These are phyloP conservation scores for Tamias sibiricus DNA, from an alignment of 2,113 vertebrate genomes.

Conservation along the genomic window DNA sequence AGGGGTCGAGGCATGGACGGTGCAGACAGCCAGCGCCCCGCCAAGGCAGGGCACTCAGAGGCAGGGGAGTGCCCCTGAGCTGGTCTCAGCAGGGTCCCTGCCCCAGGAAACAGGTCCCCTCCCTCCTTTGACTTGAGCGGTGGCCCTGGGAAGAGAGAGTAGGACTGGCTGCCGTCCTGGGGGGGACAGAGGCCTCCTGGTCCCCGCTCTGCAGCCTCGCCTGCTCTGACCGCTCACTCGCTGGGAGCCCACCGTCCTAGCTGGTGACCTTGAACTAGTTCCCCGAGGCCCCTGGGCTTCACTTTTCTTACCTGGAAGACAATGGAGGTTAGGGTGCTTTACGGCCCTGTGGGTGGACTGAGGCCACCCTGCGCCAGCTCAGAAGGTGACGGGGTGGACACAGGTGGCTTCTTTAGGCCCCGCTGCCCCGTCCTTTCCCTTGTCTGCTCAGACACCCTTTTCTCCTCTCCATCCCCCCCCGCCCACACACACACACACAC, in stretches of 20 bases:
- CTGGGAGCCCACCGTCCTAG: no score
- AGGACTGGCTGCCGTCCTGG: background rate
- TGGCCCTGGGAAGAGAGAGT: background rate
- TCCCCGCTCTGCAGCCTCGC: no score
- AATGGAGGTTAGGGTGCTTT: background rate
- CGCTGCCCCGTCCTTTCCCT: no score
- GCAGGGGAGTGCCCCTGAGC: background rate
- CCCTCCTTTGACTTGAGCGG: background rate
- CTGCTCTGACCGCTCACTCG: no score
- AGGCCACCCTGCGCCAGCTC: accelerated
- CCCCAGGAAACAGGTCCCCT: background rate
- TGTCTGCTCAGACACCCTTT: accelerated
- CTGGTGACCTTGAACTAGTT: background rate
- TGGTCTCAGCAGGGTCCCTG: no score
- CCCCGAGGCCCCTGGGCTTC: background rate
- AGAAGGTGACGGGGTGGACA: background rate
- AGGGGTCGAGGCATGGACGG: no score
- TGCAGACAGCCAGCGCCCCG: no score
- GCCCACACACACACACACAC: no score
- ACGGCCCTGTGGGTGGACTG: background rate
- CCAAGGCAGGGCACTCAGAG: background rate
- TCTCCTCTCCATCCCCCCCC: background rate
- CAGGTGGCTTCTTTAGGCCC: background rate
- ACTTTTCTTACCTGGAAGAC: background rate
- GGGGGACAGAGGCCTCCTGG: accelerated